These are phyloP conservation scores for Euwallacea similis DNA, from an alignment of 1,140 invertebrate genomes.

Conservation along the genomic window DNA sequence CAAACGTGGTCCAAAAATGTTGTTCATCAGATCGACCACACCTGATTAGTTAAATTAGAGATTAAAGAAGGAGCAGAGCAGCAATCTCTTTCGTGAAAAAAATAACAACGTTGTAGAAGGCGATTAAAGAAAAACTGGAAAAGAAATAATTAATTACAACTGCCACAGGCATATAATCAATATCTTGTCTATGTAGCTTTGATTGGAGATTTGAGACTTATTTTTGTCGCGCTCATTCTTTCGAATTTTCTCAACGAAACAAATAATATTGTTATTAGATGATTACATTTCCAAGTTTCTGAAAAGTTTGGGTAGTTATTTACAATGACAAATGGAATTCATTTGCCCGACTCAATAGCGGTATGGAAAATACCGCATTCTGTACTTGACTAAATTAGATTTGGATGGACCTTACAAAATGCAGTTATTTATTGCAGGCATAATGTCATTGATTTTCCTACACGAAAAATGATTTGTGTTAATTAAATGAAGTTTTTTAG, in stretches of 20 bases:
- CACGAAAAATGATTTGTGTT: not conserved
- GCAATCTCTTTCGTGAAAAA: slow-evolving; percentile 19
- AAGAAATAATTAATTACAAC: slow-evolving; percentile 28
- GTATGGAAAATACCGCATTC: slow-evolving; percentile 3
- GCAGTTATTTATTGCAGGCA: slow-evolving; percentile 11
- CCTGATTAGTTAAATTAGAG: slow-evolving; percentile 9
- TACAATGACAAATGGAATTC: not conserved
- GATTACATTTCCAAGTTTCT: not conserved
- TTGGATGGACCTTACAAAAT: slow-evolving; percentile 11
- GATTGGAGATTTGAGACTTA: slow-evolving; percentile 19
- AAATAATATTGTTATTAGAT: not conserved
- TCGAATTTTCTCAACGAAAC: not conserved
- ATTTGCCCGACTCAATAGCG: not conserved
- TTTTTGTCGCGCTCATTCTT: not conserved
- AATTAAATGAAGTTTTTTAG: no score
- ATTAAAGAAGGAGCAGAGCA: slow-evolving; percentile 1
- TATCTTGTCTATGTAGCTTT: slow-evolving; percentile 20
- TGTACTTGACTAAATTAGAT: slow-evolving; percentile 21
- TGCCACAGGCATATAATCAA: slow-evolving; percentile 22
- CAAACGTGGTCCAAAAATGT: no score
- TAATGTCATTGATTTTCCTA: slow-evolving; percentile 13
- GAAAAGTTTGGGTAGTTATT: not conserved
- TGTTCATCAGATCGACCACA: not conserved
- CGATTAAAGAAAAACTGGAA: slow-evolving; percentile 21
- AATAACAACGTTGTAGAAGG: slow-evolving; percentile 9